phyloP scores from a whole-genome alignment of 2,797 vertebrate species.

The Diceros bicornis region DNA sequence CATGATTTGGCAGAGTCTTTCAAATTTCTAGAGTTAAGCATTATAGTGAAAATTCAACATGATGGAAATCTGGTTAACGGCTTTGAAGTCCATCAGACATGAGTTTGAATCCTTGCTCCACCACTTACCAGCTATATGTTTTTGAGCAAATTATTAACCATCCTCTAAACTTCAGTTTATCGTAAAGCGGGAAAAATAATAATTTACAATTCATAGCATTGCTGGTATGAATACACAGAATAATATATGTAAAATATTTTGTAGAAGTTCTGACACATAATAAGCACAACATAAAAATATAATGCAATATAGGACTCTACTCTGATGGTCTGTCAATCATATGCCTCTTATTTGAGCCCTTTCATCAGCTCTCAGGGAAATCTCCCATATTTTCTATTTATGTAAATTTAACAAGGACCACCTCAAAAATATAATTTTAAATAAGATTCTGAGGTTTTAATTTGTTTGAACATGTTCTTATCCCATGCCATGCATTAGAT shows the following conservation, averaged over 20 bases:
- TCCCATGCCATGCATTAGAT: neutral
- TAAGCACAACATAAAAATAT: neutral
- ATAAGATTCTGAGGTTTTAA: neutral
- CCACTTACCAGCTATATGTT: neutral
- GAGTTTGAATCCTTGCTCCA: neutral
- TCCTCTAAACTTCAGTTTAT: neutral
- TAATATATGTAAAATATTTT: neutral
- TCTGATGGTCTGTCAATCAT: neutral
- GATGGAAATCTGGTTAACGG: neutral
- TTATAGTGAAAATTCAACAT: neutral
- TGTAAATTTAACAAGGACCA: neutral
- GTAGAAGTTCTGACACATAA: neutral
- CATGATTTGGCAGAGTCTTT: neutral
- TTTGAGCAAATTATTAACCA: slow-evolving; percentile 30
- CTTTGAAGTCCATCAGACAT: neutral
- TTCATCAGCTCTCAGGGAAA: neutral
- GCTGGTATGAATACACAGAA: neutral
- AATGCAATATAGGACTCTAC: neutral
- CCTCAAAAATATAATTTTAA: neutral
- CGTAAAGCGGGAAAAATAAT: neutral
- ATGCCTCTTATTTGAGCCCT: neutral
- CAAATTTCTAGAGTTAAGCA: neutral
- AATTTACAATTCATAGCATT: neutral
- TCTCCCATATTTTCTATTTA: neutral
- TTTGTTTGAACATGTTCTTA: neutral